Evolutionary conservation across 2,113 vertebrate genomes (phyloP).

Genomic region (Platichthys flesus): DNA sequence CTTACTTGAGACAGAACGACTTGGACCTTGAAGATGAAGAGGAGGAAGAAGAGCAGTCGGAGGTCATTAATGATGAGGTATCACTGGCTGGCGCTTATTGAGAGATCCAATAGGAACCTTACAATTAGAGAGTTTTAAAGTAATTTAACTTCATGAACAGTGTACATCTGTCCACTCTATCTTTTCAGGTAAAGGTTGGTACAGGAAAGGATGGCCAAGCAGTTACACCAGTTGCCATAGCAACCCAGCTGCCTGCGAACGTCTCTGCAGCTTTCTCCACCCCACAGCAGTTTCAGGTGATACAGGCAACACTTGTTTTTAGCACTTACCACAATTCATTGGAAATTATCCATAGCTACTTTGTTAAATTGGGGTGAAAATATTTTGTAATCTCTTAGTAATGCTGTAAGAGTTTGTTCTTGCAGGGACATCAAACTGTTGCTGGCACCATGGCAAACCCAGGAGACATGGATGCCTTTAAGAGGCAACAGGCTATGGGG

Average conservation of each 20-base stretch:
- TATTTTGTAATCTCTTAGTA: slow-evolving; percentile 37
- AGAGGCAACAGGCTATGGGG: slow-evolving; percentile 91
- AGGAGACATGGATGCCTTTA: slow-evolving; percentile 93
- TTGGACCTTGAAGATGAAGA: slow-evolving; percentile 96
- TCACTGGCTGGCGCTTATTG: slow-evolving; percentile 15
- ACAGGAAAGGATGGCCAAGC: slow-evolving; percentile 97
- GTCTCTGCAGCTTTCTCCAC: slow-evolving; percentile 95
- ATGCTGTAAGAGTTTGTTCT: too few relatives aligned
- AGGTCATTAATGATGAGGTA: slow-evolving; percentile 98
- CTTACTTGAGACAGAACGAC: slow-evolving; percentile 94
- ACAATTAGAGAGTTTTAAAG: neutral
- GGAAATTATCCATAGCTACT: neutral
- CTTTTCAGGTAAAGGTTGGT: slow-evolving; percentile 93
- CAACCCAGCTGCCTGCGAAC: slow-evolving; percentile 96
- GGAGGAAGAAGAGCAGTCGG: slow-evolving; percentile 95
- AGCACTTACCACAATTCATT: neutral
- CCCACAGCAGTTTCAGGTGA: slow-evolving; percentile 92
- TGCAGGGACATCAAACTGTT: slow-evolving; percentile 85
- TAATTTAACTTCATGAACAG: neutral
- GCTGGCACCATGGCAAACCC: slow-evolving; percentile 83
- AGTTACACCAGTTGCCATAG: slow-evolving; percentile 96
- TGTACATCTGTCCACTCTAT: slow-evolving; percentile 62
- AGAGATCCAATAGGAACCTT: neutral
- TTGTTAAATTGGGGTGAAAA: neutral
- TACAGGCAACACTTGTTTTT: slow-evolving; percentile 23